Percentiles rank a stretch among this genome's conserved stretches.
Conservation (phyloP, 2,113 vertebrate genomes). For the Phaethon lepturus region DNA sequence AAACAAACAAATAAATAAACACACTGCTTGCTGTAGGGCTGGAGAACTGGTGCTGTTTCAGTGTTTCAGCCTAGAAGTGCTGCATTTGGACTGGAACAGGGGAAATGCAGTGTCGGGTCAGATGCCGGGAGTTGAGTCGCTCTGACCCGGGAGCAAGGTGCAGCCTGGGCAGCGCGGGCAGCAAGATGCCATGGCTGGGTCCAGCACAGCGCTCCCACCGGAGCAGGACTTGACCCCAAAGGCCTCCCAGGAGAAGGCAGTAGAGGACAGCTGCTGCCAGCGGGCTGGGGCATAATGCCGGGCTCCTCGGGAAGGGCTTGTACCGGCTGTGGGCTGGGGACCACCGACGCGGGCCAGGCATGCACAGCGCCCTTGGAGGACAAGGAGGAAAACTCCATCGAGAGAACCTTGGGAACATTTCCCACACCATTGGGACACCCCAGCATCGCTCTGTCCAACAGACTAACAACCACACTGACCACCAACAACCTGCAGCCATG, state of each 20-base stretch:
- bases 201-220: not conserved
- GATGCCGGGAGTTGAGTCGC: not conserved
- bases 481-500: not conserved
- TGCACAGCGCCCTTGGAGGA: fast-evolving
- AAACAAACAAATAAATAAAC: constrained; percentile 29
- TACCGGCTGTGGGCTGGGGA: not conserved
- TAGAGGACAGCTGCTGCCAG: not conserved
- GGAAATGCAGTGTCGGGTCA: not conserved
- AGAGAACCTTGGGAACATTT: not conserved
- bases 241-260: not conserved
- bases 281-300: fast-evolving
- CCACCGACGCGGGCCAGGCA: fast-evolving
- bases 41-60: not conserved
- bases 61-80: not conserved
- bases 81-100: not conserved
- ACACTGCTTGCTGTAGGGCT: not conserved
- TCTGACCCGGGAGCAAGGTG: not conserved
- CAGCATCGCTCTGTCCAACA: fast-evolving
- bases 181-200: not conserved
- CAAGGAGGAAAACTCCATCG: not conserved
- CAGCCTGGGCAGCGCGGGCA: not conserved
- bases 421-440: fast-evolving
- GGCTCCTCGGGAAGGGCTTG: not conserved
- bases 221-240: no score
- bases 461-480: not conserved